Base-by-base conservation (phyloP, 2,113 vertebrate species). In the Ptilonorhynchus violaceus region DNA sequence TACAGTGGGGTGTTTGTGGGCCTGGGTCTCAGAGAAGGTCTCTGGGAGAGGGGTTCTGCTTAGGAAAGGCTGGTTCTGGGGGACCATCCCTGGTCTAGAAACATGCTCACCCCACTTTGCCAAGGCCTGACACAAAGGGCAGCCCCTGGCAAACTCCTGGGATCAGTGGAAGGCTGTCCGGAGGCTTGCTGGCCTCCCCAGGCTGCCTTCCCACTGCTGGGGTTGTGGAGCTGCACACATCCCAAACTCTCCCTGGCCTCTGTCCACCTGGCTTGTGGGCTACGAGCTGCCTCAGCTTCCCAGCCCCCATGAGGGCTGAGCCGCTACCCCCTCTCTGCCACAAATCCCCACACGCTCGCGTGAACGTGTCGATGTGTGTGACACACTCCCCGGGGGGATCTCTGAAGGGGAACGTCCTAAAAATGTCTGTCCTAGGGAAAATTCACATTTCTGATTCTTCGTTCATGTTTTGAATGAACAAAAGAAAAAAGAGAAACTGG, bases 311-410 rank as follows among this genome's bases (percentile, higher is more conserved):
- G 1, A 74, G 30, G 46, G 33, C 42, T 67, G 66, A 59, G 56
- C 39, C 74, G 69, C 25, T 31, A 9, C 24, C 17, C 0, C 0
- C 10, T 2, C 31, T 76, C 73, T 55, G 47, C 52, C 39, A 12
- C 0, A 2, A 2, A 10, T 17, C 52, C 50, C 52, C 42, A 9
- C 5, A 2, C 2, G 4, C 44, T 59, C 5, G 0, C 5, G 11
- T 12, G 3, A 24, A 2, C 3, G 1, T 17, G 35, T 76, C 1
- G 2, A 15, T 30, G 13, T 24, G 25, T 59, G 49, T 73, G 56
- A 56, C 30, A 47, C 2, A 5, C 6, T 62, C n/a, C 31, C 37
- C 14, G 3, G 6, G 19, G 24, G 15, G 11, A 7, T 70, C 22
- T 78, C 52, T 68, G 37, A 47, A 64, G 23, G 15, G 13, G 2